phyloP scores from a whole-genome alignment of 23 tunicate genomes.

The Clavelina lepadiformis region DNA sequence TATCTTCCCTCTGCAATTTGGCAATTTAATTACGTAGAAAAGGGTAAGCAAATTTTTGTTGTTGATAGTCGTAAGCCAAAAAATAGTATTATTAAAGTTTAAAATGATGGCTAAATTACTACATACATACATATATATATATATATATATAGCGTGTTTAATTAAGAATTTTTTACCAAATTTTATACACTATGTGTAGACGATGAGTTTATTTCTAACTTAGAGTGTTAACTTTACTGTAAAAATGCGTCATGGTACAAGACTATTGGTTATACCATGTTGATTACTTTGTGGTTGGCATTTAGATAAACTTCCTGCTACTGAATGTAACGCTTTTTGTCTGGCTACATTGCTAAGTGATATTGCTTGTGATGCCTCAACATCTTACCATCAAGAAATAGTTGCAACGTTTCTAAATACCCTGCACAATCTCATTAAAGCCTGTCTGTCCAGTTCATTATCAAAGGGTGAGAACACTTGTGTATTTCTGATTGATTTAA shows the following conservation, averaged over 20 bases:
- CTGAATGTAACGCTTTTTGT: conserved; percentile 63
- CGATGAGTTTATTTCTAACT: too few relatives aligned
- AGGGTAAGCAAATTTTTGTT: too few relatives aligned
- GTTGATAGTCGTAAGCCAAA: too few relatives aligned
- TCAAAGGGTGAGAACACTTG: conserved; percentile 15
- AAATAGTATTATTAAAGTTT: too few relatives aligned
- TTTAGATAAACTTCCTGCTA: conserved; percentile 39
- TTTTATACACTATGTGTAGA: too few relatives aligned
- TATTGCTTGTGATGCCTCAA: background rate
- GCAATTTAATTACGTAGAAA: conserved; percentile 4
- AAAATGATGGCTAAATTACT: too few relatives aligned
- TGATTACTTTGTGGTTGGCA: background rate
- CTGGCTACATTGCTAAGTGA: conserved; percentile 50
- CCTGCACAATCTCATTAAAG: conserved; percentile 16
- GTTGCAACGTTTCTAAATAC: conserved; percentile 26
- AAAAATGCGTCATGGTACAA: background rate
- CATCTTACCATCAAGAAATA: background rate
- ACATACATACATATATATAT: too few relatives aligned
- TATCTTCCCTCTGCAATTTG: conserved; percentile 64
- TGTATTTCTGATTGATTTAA: background rate
- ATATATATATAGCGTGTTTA: too few relatives aligned
- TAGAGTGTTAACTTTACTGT: too few relatives aligned
- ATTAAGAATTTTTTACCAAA: too few relatives aligned
- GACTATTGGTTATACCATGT: background rate
- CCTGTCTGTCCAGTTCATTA: conserved; percentile 8